Evolutionary conservation across 2,888 invertebrate species (phyloP).

Genomic region (Drosophila macrospina): DNA sequence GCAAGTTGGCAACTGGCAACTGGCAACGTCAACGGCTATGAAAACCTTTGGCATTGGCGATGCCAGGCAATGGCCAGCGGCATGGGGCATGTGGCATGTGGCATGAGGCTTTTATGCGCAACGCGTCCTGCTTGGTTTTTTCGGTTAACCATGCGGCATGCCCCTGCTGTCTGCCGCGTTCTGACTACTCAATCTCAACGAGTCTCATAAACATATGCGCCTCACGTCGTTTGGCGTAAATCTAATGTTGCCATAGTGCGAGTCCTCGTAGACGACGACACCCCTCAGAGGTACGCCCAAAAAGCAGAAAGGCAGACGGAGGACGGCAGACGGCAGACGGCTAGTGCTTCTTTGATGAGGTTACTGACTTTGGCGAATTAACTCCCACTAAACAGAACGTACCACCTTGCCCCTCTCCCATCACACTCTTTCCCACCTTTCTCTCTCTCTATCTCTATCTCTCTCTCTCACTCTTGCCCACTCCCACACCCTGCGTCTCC

Average conservation of each 20-base stretch:
- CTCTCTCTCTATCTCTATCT: too few species aligned
- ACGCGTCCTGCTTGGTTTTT: constrained; percentile 80
- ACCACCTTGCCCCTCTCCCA: background rate
- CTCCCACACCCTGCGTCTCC: constrained; percentile 15
- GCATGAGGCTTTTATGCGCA: constrained; percentile 80
- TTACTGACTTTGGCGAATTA: constrained; percentile 81
- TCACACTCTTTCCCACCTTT: too few species aligned
- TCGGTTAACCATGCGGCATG: constrained; percentile 83
- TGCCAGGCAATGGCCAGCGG: background rate
- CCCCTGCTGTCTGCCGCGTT: constrained; percentile 52
- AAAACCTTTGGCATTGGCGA: constrained; percentile 11
- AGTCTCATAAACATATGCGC: constrained; percentile 84
- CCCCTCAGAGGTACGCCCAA: constrained; percentile 46
- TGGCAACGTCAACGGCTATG: constrained; percentile 28
- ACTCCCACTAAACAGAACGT: constrained; percentile 63
- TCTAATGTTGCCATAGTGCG: constrained; percentile 78
- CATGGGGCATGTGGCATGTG: constrained; percentile 21
- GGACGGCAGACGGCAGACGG: constrained; percentile 27
- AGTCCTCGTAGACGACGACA: constrained; percentile 56
- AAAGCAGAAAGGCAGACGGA: background rate
- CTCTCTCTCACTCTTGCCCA: background rate
- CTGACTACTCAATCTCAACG: constrained; percentile 76
- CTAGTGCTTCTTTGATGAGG: constrained; percentile 78
- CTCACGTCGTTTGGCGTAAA: constrained; percentile 84
- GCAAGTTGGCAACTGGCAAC: constrained; percentile 37